phyloP scores from a whole-genome alignment of 2,797 vertebrate genomes.

The Spinus pinus region DNA sequence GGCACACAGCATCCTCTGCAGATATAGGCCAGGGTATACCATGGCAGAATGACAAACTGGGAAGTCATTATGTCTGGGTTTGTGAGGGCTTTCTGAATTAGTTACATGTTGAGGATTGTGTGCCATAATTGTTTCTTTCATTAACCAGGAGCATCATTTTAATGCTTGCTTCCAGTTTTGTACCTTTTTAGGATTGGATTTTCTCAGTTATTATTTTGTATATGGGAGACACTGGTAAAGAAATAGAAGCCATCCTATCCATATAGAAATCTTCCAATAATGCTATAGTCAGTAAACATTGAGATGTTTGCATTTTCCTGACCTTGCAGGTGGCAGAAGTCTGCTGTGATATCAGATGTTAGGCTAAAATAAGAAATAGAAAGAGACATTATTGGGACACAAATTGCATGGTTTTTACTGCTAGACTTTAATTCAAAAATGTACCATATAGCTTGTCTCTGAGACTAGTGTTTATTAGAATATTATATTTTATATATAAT shows the following conservation, averaged over 20 bases:
- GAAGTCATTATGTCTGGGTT: neutral
- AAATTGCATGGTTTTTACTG: neutral
- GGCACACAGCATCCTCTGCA: neutral
- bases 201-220: neutral
- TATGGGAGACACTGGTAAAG: neutral
- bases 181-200: neutral
- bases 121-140: neutral
- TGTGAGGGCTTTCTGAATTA: neutral
- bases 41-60: neutral
- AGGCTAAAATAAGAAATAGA: neutral
- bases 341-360: constrained; percentile 63
- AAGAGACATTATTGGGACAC: neutral
- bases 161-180: neutral
- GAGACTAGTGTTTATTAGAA: neutral
- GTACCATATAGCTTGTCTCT: neutral
- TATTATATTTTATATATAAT: neutral
- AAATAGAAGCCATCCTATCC: neutral
- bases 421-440: neutral
- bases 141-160: neutral
- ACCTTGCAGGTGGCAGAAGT: constrained; percentile 27
- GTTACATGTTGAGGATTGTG: neutral
- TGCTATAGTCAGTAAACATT: neutral
- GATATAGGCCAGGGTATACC: neutral
- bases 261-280: neutral
- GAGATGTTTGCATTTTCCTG: neutral